Conservation (phyloP, 2,797 vertebrate species). For the Perodicticus potto region DNA sequence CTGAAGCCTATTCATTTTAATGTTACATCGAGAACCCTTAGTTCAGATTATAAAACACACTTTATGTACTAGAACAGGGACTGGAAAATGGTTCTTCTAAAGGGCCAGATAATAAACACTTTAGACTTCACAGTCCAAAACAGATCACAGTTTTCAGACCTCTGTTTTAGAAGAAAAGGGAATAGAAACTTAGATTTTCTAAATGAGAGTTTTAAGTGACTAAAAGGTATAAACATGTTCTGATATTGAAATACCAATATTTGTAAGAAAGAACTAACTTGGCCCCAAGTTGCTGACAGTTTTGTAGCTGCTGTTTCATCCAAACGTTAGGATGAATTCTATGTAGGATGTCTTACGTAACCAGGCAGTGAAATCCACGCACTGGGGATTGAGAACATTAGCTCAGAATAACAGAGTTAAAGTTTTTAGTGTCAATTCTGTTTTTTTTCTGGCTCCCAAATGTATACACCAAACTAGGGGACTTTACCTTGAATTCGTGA, state of each 20-base stretch:
- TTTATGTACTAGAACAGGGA: neutral
- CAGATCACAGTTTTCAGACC: neutral
- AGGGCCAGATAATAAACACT: neutral
- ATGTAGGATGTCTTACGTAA: neutral
- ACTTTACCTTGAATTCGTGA: neutral
- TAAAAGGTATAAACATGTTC: neutral
- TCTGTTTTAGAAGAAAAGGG: slow-evolving; percentile 31
- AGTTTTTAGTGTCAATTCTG: neutral
- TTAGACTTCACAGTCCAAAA: neutral
- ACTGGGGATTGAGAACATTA: neutral
- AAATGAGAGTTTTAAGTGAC: neutral
- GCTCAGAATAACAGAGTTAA: neutral
- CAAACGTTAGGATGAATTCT: neutral
- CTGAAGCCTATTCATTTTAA: neutral
- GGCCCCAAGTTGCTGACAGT: neutral
- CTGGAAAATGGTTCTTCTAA: neutral
- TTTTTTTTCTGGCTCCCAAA: neutral
- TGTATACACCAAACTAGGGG: neutral
- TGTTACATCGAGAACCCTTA: neutral
- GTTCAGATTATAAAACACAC: rapidly evolving
- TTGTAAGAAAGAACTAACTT: neutral
- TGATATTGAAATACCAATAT: neutral
- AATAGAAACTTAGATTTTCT: neutral
- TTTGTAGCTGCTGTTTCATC: neutral
- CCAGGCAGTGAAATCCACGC: neutral